Evolutionary conservation across 2,113 vertebrate genomes (phyloP).

Genomic region (Clupea harengus): DNA sequence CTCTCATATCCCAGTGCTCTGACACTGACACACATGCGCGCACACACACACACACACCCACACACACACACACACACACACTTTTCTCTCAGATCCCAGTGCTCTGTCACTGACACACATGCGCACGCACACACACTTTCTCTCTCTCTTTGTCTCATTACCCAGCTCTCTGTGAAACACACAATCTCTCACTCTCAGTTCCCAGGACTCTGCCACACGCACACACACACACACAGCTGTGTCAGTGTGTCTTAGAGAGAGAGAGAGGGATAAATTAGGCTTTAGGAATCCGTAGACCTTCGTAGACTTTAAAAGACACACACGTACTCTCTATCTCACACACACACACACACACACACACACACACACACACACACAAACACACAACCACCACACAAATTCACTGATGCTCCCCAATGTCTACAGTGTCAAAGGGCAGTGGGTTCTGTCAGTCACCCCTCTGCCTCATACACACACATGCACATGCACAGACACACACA

Average conservation of each 20-base stretch:
- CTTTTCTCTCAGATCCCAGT: no score
- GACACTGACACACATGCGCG: background rate
- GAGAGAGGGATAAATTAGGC: no score
- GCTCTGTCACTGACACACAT: background rate
- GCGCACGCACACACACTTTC: background rate
- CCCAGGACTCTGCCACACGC: background rate
- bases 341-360: background rate
- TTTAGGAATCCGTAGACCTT: no score
- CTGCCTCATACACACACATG: background rate
- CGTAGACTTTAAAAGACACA: no score
- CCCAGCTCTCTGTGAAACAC: background rate
- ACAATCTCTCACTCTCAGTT: no score
- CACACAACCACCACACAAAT: background rate
- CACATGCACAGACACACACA: background rate
- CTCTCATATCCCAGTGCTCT: no score
- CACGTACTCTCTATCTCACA: background rate
- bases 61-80: slow-evolving; percentile 2
- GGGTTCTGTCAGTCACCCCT: background rate
- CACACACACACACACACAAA: background rate
- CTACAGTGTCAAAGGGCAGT: background rate
- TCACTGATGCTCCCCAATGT: background rate
- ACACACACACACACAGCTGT: slow-evolving; percentile 1
- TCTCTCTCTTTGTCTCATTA: background rate
- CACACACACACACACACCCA: slow-evolving; percentile 21
- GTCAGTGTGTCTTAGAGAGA: no score